Evolutionary conservation across 2,888 invertebrate genomes (phyloP), one percentile per base, ranked within the genome.

Genomic region (Tanytarsus gracilentus): DNA sequence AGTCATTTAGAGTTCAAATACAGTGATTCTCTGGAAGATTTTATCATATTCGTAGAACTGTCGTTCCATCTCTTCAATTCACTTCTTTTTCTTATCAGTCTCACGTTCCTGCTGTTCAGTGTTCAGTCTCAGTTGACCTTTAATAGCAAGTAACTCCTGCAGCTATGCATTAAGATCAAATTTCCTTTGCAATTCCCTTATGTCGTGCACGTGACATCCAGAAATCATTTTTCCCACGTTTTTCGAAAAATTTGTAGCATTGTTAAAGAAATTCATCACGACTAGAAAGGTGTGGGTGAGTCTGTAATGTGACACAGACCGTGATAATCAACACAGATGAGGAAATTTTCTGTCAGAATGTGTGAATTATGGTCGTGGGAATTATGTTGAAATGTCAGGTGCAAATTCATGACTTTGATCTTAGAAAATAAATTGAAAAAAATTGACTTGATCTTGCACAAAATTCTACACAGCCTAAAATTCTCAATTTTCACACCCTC

Each of bases 151-250:
- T 71, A 94, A 94, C 68, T 88, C 85, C 66, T 89, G 85, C 27
- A 94, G 75, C 66, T 88, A 88, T 66, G 86, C 76, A 69, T 92
- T 90, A 70, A 92, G 86, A 69, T 93, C 92, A 33, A 94, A 74
- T 62, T 88, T 85, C 1, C 93, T 77, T 67, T 91, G 86, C 61
- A 94, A 80, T 68, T 92, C 92, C 49, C 91, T 82, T 78, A 93
- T 91, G 76, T 93, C 93, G 76, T 80, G 79, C 33, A 81, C 78
- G 67, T 84, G 83, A 63, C 78, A n/a, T 74, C 33, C 80, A 75
- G 61, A 83, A 78, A 66, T 90, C 88, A 39, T 84, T 80, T 68
- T 87, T 84, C 53, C 84, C 85, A 64, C 86, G 82, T 65, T 88
- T 88, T 67, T 87, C 86, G 30, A n/a, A 94, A 75, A 0, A 85